These are phyloP conservation scores for Cherax quadricarinatus DNA, from an alignment of 1,140 invertebrate species.

Conservation along the genomic window DNA sequence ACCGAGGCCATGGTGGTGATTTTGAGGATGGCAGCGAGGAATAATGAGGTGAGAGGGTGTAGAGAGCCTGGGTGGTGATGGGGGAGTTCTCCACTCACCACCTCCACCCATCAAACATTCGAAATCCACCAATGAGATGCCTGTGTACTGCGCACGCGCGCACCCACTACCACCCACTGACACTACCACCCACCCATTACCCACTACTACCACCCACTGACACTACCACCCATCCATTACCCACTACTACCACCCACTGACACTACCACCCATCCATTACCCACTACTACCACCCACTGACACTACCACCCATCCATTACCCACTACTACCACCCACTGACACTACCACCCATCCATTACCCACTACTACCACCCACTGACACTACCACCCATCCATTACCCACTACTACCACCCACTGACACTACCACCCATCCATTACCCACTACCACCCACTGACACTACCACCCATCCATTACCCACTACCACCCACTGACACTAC, in stretches of 20 bases:
- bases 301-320: not conserved
- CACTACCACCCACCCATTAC: no score
- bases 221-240: no score
- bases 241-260: no score
- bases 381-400: no score
- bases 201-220: no score
- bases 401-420: no score
- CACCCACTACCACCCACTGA: not conserved
- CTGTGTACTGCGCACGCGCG: not conserved
- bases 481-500: no score
- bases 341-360: not conserved
- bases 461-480: no score
- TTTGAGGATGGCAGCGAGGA: not conserved
- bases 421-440: no score
- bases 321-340: no score
- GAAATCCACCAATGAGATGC: slow-evolving; percentile 30
- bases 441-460: no score
- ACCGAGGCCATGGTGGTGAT: slow-evolving; percentile 30
- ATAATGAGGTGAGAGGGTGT: not conserved
- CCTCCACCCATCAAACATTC: slow-evolving; percentile 4
- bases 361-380: not conserved
- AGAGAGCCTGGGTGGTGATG: not conserved
- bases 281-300: not conserved
- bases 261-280: not conserved
- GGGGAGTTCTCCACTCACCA: not conserved